A percentile compares a stretch with the other conserved stretches of the same genome.
phyloP scores from a whole-genome alignment of 2,797 vertebrate genomes.

The Coracias cyanogaster region DNA sequence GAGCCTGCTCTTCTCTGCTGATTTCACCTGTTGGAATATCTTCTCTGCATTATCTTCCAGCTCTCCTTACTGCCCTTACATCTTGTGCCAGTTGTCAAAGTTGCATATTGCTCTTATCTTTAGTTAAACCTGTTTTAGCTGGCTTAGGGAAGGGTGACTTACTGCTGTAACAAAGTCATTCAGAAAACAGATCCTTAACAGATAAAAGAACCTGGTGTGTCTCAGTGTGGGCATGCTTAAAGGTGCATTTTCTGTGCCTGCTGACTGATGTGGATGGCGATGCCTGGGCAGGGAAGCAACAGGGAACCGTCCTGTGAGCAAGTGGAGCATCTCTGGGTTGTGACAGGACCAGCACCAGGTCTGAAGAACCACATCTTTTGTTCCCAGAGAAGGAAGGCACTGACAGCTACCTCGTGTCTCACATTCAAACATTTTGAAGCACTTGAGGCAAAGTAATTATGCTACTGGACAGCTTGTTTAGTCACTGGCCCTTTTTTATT shows the following conservation, averaged over 20 bases:
- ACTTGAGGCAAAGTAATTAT: slow-evolving; percentile 45
- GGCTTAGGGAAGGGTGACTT: background rate
- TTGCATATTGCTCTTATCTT: background rate
- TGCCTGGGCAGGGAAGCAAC: background rate
- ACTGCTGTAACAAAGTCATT: background rate
- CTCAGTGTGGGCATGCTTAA: background rate
- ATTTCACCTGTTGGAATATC: background rate
- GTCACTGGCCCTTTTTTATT: background rate
- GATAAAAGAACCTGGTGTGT: background rate
- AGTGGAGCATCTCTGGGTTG: background rate
- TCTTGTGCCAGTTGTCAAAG: background rate
- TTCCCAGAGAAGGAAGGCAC: background rate
- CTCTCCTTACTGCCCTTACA: background rate
- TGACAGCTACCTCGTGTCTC: slow-evolving; percentile 55
- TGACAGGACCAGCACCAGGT: background rate
- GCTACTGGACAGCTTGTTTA: slow-evolving; percentile 66
- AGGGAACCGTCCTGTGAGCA: background rate
- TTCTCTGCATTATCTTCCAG: background rate
- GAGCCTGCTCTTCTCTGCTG: background rate
- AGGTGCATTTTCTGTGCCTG: background rate
- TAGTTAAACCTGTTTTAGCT: background rate
- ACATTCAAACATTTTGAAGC: slow-evolving; percentile 32
- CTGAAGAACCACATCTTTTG: background rate
- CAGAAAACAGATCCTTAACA: background rate
- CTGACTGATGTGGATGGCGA: background rate